Evolutionary conservation across 92 coral and sea anemone species (phyloP).

Genomic region (Zoanthus sansibaricus): DNA sequence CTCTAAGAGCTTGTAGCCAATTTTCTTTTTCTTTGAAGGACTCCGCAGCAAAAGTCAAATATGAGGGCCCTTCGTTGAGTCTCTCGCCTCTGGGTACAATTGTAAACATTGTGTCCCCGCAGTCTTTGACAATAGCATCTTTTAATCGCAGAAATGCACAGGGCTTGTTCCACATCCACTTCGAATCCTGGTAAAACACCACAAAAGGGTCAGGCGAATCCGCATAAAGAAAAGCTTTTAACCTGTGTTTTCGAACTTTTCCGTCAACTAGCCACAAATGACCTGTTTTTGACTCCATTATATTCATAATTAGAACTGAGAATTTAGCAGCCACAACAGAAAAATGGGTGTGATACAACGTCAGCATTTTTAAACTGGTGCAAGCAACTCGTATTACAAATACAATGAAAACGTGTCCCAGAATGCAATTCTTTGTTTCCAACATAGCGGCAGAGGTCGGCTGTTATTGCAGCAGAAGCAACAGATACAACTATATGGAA

Average conservation of each 20-base stretch:
- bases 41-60: constrained; percentile 70
- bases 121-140: constrained; percentile 71
- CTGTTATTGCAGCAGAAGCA: too few relatives aligned
- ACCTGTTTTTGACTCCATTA: constrained; percentile 78
- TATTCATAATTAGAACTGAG: constrained; percentile 63
- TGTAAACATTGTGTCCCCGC: constrained; percentile 65
- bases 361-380: too few relatives aligned
- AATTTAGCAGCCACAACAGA: background rate
- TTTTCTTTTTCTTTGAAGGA: constrained; percentile 69
- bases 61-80: constrained; percentile 72
- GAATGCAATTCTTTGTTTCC: too few relatives aligned
- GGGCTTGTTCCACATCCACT: constrained; percentile 80
- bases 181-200: constrained; percentile 80
- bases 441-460: too few relatives aligned
- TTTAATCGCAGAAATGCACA: constrained; percentile 79
- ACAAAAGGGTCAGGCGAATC: constrained; percentile 82
- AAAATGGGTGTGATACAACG: too few relatives aligned
- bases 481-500: too few relatives aligned
- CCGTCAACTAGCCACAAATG: constrained; percentile 67
- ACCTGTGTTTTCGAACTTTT: constrained; percentile 20
- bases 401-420: too few relatives aligned
- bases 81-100: constrained; percentile 85
- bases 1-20: constrained; percentile 71
- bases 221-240: constrained; percentile 79
- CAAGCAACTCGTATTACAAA: too few relatives aligned